Base-by-base conservation (phyloP, 2,113 vertebrate genomes). In the Chloropsis hardwickii region DNA sequence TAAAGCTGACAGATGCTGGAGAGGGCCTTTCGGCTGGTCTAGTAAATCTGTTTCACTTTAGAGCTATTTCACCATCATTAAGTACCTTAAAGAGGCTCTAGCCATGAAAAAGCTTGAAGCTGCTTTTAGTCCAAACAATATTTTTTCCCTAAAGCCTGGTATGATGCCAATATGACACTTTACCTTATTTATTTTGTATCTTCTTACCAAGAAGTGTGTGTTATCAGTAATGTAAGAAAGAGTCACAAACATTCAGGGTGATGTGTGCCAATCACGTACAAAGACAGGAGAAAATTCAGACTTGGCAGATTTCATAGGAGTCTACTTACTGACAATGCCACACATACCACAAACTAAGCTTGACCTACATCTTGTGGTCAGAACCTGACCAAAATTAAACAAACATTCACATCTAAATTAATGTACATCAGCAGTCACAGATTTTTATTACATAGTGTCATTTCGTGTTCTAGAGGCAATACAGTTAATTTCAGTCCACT, bases 231-330 rank as follows among this genome's bases (percentile, higher is more conserved):
- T 4, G 6, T 17, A 48, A 51, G 69, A 83, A 48, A 20, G 39
- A 54, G 23, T 15, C 56, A 37, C 5, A 4, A 2, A 6, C 31
- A 33, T n/a, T 33, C 66, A 40, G 12, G 60, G 14, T 66, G 39
- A 65, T 3, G 0, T 4, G 2, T 42, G 44, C 35, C 18, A 56
- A 22, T 11, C 29, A 45, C 1, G 0, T 13, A 20, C 1, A 2
- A 83, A 66, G 44, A n/a, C 12, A 35, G 9, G 15, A 77, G 28
- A 91, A 73, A 91, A 73, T 35, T 66, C n/a, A 78, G 28, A 76
- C 12, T 57, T 65, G 37, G 58, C 21, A 10, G 7, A 71, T 39
- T 94, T 64, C 13, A 66, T 3, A 28, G 8, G 9, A 44, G 16
- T 21, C 31, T 21, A 8, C n/a, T 47, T 78, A 50, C 21, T 2